These are phyloP conservation scores for Cyanocitta stelleri DNA, from an alignment of 2,113 vertebrate genomes.

Conservation along the genomic window DNA sequence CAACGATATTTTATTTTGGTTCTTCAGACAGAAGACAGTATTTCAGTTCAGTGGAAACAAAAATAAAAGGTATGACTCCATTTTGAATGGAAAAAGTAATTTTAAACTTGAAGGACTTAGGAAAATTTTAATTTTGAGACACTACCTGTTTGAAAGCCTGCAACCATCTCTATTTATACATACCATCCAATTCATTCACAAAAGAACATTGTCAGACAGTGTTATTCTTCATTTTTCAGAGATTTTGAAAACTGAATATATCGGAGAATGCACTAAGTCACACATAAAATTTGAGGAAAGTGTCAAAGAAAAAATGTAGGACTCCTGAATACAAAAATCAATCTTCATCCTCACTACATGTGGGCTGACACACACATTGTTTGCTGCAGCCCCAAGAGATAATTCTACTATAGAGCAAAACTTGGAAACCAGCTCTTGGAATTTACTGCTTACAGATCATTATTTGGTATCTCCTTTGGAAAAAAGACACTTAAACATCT, in stretches of 20 bases:
- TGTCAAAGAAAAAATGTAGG: not conserved
- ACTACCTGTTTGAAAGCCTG: not conserved
- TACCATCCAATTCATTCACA: not conserved
- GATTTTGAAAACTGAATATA: not conserved
- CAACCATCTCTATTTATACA: not conserved
- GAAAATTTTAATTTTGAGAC: not conserved
- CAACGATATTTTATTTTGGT: not conserved
- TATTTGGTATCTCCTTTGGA: not conserved
- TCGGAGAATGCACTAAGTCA: not conserved
- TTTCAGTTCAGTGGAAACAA: not conserved
- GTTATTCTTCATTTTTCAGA: not conserved
- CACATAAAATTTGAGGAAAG: not conserved
- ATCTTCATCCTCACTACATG: not conserved
- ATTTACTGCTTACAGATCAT: not conserved
- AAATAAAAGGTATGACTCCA: not conserved
- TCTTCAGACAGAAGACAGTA: not conserved
- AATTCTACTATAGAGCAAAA: not conserved
- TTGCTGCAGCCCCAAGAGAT: not conserved
- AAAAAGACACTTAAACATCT: not conserved
- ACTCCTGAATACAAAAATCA: not conserved
- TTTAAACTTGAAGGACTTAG: not conserved
- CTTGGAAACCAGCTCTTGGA: not conserved
- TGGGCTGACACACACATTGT: not conserved
- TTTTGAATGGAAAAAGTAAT: not conserved
- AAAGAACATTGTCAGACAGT: not conserved